A percentile compares a stretch with the other conserved stretches of the same genome.
Conservation (phyloP, 1,140 invertebrate species). For the Drosophila chauvacae region DNA sequence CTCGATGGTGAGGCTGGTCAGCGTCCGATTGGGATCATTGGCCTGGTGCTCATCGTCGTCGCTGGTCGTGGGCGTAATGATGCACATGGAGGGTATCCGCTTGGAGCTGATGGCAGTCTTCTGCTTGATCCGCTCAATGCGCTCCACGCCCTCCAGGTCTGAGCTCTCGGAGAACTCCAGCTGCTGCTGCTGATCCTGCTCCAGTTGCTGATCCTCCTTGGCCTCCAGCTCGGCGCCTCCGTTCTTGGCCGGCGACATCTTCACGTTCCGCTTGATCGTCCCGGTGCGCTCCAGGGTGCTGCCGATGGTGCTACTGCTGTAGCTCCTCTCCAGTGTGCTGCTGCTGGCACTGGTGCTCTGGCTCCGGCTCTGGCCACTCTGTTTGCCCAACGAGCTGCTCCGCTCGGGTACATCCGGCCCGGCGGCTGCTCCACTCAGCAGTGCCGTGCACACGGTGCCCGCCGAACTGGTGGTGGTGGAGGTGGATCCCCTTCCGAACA, state of each 20-base stretch:
- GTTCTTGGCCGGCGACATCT: conserved; percentile 27
- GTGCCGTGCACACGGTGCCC: conserved; percentile 93
- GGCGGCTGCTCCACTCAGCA: conserved; percentile 85
- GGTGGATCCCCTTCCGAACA: conserved; percentile 94
- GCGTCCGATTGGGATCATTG: conserved; percentile 66
- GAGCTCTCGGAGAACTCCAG: conserved; percentile 92
- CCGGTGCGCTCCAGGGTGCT: conserved; percentile 84
- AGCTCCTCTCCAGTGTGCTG: conserved; percentile 87
- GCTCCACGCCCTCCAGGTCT: conserved; percentile 92
- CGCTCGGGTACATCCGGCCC: conserved; percentile 90
- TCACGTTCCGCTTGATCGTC: conserved; percentile 86
- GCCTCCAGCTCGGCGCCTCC: conserved; percentile 31
- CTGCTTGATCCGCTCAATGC: conserved; percentile 92
- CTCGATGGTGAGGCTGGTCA: conserved; percentile 68
- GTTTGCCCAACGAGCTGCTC: conserved; percentile 88
- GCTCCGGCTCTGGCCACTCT: conserved; percentile 82
- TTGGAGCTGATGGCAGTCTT: conserved; percentile 95
- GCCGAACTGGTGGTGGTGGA: conserved; percentile 95
- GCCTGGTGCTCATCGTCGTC: conserved; percentile 91
- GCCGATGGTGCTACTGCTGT: conserved; percentile 86
- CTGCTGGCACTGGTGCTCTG: conserved; percentile 84
- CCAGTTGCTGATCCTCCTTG: conserved; percentile 26
- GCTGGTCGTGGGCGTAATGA: conserved; percentile 94
- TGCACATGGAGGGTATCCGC: conserved; percentile 96
- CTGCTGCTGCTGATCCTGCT: conserved; percentile 47